Conservation (phyloP, 1,140 invertebrate species). For the Hesperophylax magnus region DNA sequence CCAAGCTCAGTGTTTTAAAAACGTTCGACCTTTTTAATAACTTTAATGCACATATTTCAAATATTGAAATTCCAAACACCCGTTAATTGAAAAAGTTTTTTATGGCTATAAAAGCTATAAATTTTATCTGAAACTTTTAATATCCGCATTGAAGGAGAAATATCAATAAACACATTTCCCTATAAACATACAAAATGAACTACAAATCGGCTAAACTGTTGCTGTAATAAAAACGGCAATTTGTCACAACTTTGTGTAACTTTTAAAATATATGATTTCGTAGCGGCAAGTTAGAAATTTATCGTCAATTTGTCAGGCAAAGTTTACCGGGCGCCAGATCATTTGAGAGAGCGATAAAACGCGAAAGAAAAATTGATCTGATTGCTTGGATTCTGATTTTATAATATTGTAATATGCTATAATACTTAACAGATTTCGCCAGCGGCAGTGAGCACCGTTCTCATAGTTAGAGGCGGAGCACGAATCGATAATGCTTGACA, state of each 20-base stretch:
- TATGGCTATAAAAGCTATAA: neutral
- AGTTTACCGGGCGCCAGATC: conserved; percentile 4
- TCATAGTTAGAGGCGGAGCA: conserved; percentile 34
- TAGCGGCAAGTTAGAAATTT: conserved; percentile 10
- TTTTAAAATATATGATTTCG: conserved; percentile 35
- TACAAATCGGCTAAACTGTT: conserved; percentile 28
- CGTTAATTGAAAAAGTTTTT: conserved; percentile 15
- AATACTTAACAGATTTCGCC: neutral
- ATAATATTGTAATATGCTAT: conserved; percentile 5
- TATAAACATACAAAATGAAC: conserved; percentile 19
- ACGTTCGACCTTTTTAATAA: too few species aligned
- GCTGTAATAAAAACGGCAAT: conserved; percentile 32
- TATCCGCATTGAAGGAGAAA: neutral
- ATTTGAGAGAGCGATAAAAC: conserved; percentile 38
- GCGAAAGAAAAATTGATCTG: conserved; percentile 46
- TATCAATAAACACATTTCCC: conserved; percentile 21
- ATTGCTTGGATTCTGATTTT: conserved; percentile 42
- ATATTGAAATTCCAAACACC: too few species aligned
- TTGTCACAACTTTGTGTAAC: conserved; percentile 30
- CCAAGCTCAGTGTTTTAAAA: too few species aligned
- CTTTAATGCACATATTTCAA: too few species aligned
- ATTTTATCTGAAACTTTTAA: conserved; percentile 1
- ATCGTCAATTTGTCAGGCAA: conserved; percentile 32
- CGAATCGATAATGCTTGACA: neutral
- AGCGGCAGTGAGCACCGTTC: conserved; percentile 1